Evolutionary conservation across 2,797 vertebrate species (phyloP).

Genomic region (Xyrichtys novacula): DNA sequence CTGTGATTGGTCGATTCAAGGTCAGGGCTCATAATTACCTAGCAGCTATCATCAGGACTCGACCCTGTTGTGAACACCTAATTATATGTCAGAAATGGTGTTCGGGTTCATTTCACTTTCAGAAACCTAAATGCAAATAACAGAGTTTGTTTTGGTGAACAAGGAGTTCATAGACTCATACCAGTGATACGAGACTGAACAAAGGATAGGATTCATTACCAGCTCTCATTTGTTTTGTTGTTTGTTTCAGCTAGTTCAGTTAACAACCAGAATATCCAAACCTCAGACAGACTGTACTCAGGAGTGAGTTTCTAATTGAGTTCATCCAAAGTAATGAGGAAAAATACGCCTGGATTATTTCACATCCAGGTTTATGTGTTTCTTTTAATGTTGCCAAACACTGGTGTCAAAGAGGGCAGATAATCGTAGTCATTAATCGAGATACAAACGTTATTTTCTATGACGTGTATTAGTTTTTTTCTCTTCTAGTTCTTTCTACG

Average conservation of each 20-base stretch:
- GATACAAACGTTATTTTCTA: slow-evolving; percentile 14
- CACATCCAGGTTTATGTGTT: slow-evolving; percentile 3
- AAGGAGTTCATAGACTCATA: background rate
- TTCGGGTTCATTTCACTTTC: background rate
- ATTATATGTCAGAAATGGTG: slow-evolving; percentile 2
- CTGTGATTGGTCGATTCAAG: background rate
- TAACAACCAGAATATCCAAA: background rate
- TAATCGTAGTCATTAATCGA: background rate
- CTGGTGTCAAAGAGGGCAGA: slow-evolving; percentile 24
- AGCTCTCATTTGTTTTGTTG: background rate
- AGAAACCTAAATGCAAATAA: background rate
- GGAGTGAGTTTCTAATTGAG: background rate
- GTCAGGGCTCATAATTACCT: background rate
- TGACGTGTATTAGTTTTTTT: slow-evolving; percentile 33
- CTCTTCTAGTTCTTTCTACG: slow-evolving; percentile 4
- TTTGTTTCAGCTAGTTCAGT: background rate
- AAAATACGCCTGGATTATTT: slow-evolving; percentile 5
- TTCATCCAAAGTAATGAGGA: background rate
- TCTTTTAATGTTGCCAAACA: slow-evolving; percentile 55
- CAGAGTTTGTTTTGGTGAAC: background rate
- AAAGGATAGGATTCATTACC: background rate
- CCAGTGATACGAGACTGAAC: background rate
- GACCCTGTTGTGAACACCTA: no score
- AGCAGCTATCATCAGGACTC: no score
- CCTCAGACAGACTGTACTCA: background rate